These are phyloP conservation scores for Lipotes vexillifer DNA, from an alignment of 2,113 vertebrate species.

Conservation along the genomic window DNA sequence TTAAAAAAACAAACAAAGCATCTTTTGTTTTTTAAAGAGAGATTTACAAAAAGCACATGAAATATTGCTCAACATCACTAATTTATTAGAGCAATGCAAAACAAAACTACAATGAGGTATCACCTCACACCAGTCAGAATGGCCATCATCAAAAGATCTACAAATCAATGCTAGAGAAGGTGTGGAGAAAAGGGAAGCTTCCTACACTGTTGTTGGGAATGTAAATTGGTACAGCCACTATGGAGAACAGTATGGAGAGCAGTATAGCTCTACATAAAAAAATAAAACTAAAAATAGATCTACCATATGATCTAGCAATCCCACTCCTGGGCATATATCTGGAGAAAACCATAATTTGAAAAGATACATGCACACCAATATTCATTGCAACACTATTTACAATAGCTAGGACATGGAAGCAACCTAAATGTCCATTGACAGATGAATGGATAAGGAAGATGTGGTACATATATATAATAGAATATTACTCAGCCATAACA, in stretches of 20 bases:
- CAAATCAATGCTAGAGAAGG: neutral
- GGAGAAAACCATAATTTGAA: neutral
- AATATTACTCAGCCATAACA: neutral
- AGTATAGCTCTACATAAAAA: too few species aligned
- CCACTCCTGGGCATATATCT: neutral
- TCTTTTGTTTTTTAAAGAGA: neutral
- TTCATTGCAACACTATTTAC: neutral
- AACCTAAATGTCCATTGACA: neutral
- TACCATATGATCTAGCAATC: neutral
- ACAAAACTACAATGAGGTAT: neutral
- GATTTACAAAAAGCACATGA: neutral
- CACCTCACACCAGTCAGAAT: neutral
- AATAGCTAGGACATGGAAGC: neutral
- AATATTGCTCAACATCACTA: neutral
- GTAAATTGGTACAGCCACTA: neutral
- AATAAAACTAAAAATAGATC: neutral
- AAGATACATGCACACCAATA: neutral
- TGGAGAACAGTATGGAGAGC: neutral
- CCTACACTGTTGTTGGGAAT: neutral
- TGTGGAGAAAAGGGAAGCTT: neutral
- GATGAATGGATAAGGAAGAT: neutral
- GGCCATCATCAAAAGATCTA: neutral
- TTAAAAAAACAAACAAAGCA: neutral
- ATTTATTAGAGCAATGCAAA: neutral
- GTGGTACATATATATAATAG: neutral